These are phyloP conservation scores for Pantala flavescens DNA, from an alignment of 1,140 invertebrate genomes.

Conservation along the genomic window DNA sequence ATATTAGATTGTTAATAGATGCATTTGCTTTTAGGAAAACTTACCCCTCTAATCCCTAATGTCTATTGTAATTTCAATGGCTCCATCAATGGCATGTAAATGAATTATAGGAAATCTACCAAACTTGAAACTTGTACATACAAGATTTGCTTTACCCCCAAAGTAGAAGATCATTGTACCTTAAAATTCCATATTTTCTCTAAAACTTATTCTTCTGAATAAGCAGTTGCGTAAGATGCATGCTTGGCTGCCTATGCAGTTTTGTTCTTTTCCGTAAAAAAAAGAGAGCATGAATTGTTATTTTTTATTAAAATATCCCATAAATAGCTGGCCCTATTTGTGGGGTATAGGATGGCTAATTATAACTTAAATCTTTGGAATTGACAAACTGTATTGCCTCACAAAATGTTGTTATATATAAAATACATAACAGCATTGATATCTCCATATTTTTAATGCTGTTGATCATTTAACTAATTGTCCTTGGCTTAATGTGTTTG, in stretches of 20 bases:
- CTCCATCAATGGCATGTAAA: not conserved
- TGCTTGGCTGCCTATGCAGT: not conserved
- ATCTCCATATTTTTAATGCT: not conserved
- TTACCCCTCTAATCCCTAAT: not conserved
- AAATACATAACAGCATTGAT: not conserved
- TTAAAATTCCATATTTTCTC: slow-evolving; percentile 1
- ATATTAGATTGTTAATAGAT: not conserved
- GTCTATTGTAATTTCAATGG: not conserved
- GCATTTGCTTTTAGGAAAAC: slow-evolving; percentile 9
- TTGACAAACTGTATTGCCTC: not conserved
- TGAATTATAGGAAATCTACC: not conserved
- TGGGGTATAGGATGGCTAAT: not conserved
- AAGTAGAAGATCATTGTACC: not conserved
- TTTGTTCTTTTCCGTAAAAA: slow-evolving; percentile 5
- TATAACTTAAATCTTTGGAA: not conserved
- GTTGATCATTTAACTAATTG: not conserved
- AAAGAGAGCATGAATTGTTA: not conserved
- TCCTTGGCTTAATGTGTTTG: not conserved
- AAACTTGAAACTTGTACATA: not conserved
- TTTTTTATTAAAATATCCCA: slow-evolving; percentile 5
- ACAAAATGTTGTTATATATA: not conserved
- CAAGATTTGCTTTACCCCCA: not conserved
- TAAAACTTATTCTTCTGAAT: not conserved
- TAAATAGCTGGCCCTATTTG: slow-evolving; percentile 5
- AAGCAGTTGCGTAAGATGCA: not conserved